These are phyloP conservation scores for Antheraea assamensis DNA, from an alignment of 2,888 invertebrate species.

Conservation along the genomic window DNA sequence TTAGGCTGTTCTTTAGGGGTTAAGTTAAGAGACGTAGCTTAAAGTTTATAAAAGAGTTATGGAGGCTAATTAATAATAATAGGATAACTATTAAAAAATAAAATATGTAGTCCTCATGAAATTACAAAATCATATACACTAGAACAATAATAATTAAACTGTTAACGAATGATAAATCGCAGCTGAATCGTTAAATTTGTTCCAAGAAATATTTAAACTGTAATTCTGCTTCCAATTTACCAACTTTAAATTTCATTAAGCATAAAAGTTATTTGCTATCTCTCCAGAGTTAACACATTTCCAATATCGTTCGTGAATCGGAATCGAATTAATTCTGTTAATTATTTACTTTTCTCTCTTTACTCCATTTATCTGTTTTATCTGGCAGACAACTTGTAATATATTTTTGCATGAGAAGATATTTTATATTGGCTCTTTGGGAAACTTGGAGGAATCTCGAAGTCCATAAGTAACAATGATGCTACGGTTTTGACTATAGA, in stretches of 20 bases:
- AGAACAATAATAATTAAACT: background rate
- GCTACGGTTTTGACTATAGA: background rate
- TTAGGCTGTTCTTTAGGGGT: too few relatives aligned
- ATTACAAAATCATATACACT: too few relatives aligned
- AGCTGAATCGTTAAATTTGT: background rate
- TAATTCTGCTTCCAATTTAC: slow-evolving; percentile 7
- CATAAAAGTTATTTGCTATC: slow-evolving; percentile 18
- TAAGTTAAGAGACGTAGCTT: too few relatives aligned
- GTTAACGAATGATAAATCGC: background rate
- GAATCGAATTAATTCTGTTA: slow-evolving; percentile 15
- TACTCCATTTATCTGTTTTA: background rate
- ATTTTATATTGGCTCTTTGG: background rate
- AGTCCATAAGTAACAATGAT: background rate
- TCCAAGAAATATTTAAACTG: background rate
- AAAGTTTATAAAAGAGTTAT: too few relatives aligned
- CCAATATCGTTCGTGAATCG: background rate
- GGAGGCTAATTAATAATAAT: too few relatives aligned
- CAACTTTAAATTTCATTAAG: slow-evolving; percentile 17
- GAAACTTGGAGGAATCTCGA: background rate
- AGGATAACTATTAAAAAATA: too few relatives aligned
- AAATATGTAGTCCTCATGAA: too few relatives aligned
- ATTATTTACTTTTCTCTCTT: slow-evolving; percentile 7
- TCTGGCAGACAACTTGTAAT: background rate
- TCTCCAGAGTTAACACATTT: slow-evolving; percentile 14
- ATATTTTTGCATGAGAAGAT: background rate